Conservation (phyloP, 2,113 vertebrate species). For the Takifugu flavidus region DNA sequence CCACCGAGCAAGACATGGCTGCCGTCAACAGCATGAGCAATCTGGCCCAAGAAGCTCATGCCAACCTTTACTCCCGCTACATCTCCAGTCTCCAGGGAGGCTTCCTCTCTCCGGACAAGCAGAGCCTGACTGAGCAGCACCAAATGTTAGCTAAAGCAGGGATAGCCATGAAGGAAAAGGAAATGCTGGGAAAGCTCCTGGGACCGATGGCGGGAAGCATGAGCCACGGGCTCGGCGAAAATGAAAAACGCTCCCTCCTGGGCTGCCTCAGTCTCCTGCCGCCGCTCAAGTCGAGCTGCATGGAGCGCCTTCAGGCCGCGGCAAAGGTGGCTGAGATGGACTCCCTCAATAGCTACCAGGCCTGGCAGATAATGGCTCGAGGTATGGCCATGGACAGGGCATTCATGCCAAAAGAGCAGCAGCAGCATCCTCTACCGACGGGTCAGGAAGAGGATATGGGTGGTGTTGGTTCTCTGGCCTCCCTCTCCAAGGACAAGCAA, state of each 20-base stretch:
- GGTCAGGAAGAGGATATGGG: constrained; percentile 89
- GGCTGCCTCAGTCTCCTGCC: constrained; percentile 95
- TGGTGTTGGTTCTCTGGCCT: constrained; percentile 75
- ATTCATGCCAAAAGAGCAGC: constrained; percentile 93
- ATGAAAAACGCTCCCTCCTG: constrained; percentile 93
- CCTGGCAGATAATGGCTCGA: constrained; percentile 98
- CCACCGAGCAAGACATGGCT: constrained; percentile 69
- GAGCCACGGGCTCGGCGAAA: constrained; percentile 85
- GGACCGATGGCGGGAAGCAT: constrained; percentile 84
- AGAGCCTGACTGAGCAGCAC: constrained; percentile 84
- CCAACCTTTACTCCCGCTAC: constrained; percentile 93
- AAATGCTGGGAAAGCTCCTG: constrained; percentile 92
- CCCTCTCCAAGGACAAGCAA: constrained; percentile 91
- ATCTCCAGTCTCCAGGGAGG: constrained; percentile 95
- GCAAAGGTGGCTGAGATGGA: constrained; percentile 99
- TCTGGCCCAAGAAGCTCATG: constrained; percentile 93
- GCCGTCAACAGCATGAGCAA: constrained; percentile 80
- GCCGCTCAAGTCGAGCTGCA: constrained; percentile 97
- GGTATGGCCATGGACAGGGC: constrained; percentile 95
- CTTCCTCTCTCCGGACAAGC: constrained; percentile 90
- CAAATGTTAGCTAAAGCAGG: constrained; percentile 90
- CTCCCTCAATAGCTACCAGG: constrained; percentile 96
- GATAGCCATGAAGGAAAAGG: constrained; percentile 91
- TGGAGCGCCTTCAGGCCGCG: constrained; percentile 94
- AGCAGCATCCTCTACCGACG: constrained; percentile 78